A percentile compares a stretch with the other conserved stretches of the same genome.
phyloP scores from a whole-genome alignment of 2,888 invertebrate genomes.

The Notodonta ziczac region DNA sequence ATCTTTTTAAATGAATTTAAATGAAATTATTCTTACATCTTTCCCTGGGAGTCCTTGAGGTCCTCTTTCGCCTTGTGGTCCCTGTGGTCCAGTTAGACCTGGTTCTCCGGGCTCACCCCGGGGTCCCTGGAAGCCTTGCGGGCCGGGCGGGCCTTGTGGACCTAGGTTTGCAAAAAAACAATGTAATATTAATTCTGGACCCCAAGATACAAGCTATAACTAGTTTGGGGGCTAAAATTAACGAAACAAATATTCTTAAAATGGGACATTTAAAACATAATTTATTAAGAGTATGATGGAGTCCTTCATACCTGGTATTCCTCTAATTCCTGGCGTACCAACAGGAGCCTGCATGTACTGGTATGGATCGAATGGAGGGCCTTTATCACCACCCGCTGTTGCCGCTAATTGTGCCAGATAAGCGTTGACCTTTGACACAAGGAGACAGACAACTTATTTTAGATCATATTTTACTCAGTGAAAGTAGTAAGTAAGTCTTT shows the following conservation, averaged over 20 bases:
- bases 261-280: too few species aligned
- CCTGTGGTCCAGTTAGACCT: slow-evolving; percentile 87
- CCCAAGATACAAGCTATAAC: too few species aligned
- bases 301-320: slow-evolving; percentile 86
- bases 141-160: slow-evolving; percentile 81
- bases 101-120: slow-evolving; percentile 92
- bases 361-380: slow-evolving; percentile 88
- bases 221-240: too few species aligned
- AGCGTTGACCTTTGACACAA: slow-evolving; percentile 81
- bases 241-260: too few species aligned
- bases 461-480: too few species aligned
- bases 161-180: slow-evolving; percentile 45
- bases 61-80: slow-evolving; percentile 88
- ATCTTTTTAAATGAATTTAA: neutral
- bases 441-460: neutral
- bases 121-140: slow-evolving; percentile 93
- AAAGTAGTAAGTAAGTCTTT: too few species aligned
- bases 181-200: too few species aligned
- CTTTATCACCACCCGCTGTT: slow-evolving; percentile 90
- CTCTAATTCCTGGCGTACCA: slow-evolving; percentile 91
- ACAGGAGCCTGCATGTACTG: slow-evolving; percentile 92
- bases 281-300: too few species aligned
- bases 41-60: slow-evolving; percentile 89
- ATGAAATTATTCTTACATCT: slow-evolving; percentile 83
- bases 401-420: slow-evolving; percentile 91